These are phyloP conservation scores for Acleris laterana DNA, from an alignment of 2,888 invertebrate genomes.

Conservation along the genomic window DNA sequence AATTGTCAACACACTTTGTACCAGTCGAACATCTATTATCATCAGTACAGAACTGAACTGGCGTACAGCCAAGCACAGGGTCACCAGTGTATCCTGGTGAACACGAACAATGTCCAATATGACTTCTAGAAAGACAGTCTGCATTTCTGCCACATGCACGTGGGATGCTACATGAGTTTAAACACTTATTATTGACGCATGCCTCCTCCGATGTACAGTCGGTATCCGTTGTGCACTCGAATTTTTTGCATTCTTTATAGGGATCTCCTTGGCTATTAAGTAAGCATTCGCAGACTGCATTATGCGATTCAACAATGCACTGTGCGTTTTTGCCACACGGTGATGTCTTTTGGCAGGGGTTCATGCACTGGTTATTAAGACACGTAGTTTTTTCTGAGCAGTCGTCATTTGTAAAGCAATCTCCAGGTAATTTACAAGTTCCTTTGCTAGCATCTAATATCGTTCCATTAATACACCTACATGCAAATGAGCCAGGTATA, in stretches of 20 bases:
- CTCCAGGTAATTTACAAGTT: conserved; percentile 92
- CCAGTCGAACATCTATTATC: conserved; percentile 93
- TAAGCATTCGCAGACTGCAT: conserved; percentile 90
- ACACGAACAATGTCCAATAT: conserved; percentile 93
- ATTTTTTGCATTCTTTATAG: conserved; percentile 87
- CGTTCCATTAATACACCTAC: conserved; percentile 90
- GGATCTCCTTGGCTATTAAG: conserved; percentile 91
- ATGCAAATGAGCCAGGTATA: conserved; percentile 90
- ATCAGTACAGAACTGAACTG: conserved; percentile 91
- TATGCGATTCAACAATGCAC: conserved; percentile 88
- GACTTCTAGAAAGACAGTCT: conserved; percentile 89
- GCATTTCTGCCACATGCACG: conserved; percentile 94
- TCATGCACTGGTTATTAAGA: conserved; percentile 89
- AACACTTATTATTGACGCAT: conserved; percentile 91
- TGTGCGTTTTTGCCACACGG: conserved; percentile 91
- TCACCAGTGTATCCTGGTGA: conserved; percentile 93
- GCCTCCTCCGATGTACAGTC: conserved; percentile 89
- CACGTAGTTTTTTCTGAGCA: conserved; percentile 92
- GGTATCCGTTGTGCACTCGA: conserved; percentile 91
- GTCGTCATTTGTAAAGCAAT: conserved; percentile 91
- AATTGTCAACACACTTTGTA: conserved; percentile 92
- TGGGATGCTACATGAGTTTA: conserved; percentile 91
- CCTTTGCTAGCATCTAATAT: conserved; percentile 89
- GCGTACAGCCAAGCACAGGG: conserved; percentile 92
- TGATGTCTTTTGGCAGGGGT: conserved; percentile 88